phyloP scores from a whole-genome alignment of 2,113 vertebrate species.

The Falcunculus frontatus region DNA sequence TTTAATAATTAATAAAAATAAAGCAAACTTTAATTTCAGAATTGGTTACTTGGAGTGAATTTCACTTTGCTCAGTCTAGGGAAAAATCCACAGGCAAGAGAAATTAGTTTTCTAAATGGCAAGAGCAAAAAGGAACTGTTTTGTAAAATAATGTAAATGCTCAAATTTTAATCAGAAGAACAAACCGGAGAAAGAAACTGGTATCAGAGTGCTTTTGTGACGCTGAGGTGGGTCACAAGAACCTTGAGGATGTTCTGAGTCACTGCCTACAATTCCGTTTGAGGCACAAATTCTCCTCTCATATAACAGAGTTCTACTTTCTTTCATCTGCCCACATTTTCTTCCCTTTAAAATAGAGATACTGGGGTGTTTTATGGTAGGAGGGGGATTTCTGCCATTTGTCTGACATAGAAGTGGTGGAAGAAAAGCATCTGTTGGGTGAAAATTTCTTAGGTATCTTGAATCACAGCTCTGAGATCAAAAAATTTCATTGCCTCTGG shows the following conservation, averaged over 20 bases:
- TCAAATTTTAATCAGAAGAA: background rate
- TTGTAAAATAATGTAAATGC: background rate
- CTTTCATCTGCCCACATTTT: background rate
- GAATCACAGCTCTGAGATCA: background rate
- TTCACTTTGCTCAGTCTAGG: background rate
- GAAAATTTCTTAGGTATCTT: background rate
- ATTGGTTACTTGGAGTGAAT: background rate
- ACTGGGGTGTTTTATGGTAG: background rate
- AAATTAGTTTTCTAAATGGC: background rate
- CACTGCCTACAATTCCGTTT: background rate
- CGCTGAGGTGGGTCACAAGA: background rate
- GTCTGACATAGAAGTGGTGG: background rate
- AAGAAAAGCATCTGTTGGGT: background rate
- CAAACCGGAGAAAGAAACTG: background rate
- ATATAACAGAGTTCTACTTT: background rate
- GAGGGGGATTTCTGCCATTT: background rate
- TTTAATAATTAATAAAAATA: too few species aligned
- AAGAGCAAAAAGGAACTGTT: background rate
- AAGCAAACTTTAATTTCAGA: background rate
- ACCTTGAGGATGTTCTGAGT: background rate
- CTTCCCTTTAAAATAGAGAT: background rate
- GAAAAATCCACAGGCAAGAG: background rate
- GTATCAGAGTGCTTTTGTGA: background rate
- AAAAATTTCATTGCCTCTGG: background rate
- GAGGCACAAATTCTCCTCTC: background rate